Base-by-base conservation (phyloP, 35 echinoderm and acorn worm genomes). In the Ptychodera flava region DNA sequence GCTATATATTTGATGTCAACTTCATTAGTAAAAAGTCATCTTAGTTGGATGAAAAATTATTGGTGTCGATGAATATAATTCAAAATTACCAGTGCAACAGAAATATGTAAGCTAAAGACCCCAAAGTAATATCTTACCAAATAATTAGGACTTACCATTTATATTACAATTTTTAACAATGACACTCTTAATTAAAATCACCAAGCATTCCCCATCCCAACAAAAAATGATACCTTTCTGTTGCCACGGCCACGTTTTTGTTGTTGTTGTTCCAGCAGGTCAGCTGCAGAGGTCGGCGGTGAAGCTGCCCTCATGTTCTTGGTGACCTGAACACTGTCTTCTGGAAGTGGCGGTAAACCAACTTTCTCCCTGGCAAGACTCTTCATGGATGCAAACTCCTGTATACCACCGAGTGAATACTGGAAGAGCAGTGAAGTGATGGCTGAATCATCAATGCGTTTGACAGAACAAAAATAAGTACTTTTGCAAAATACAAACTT, bases 231-330 rank as follows among this genome's bases (percentile, higher is more conserved):
- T 64, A 97, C 94, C 92, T 89, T 91, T 86, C 89, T 94, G 78
- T 76, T 91, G 32, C 36, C 81, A 75, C 90, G 45, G 22, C 45
- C 22, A 64, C 45, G 45, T 64, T 64, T 64, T 22, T 64, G 45
- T 64, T 64, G 45, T 37, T 90, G 88, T 29, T 86, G 88, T 36
- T 99, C 92, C 36, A 99, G 86, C 37, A 92, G 89, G 35, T 99
- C 96, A 33, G 88, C 92, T 34, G 93, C 88, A 37, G 90, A 91
- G 14, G 93, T 90, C 1, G 96, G 96, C 52, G 96, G 96, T 32
- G 96, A 99, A 28, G 93, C 94, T 2, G 96, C 96, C 77, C 96
- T 94, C 92, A 99, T 92, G 33, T 88, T 94, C 82, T 93, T 99
- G 12, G 96, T 90, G 36, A 99, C 78, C 28, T 88, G 79, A n/a